Conservation (phyloP, 1,140 invertebrate genomes). For the Apis cerana region DNA sequence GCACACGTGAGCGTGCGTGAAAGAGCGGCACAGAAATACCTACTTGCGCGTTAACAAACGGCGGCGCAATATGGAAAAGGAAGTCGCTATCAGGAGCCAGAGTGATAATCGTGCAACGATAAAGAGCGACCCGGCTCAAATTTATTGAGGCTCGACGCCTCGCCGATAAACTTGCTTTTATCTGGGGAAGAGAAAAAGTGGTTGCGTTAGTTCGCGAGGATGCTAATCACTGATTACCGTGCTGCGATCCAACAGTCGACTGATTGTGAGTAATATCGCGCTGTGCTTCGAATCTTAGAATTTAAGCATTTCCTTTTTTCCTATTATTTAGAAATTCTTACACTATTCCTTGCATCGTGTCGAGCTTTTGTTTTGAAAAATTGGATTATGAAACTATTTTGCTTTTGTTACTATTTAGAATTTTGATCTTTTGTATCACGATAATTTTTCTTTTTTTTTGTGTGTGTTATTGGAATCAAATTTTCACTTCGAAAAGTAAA, state of each 20-base stretch:
- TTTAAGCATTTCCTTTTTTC: too few species aligned
- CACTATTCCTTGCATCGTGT: too few species aligned
- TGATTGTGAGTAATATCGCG: slow-evolving; percentile 28
- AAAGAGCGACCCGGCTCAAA: slow-evolving; percentile 47
- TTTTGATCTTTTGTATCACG: too few species aligned
- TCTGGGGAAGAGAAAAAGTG: slow-evolving; percentile 21
- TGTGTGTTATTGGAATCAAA: too few species aligned
- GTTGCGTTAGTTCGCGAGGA: neutral
- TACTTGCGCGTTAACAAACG: neutral
- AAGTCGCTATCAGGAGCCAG: slow-evolving; percentile 29
- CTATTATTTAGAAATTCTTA: too few species aligned
- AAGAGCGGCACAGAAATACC: too few species aligned
- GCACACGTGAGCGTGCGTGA: too few species aligned
- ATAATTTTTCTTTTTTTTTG: too few species aligned
- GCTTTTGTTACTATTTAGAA: too few species aligned
- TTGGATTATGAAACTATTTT: too few species aligned
- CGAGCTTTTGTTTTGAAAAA: too few species aligned
- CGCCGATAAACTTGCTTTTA: slow-evolving; percentile 47
- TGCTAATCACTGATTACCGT: slow-evolving; percentile 29
- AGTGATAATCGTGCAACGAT: slow-evolving; percentile 57
- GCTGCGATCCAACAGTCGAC: neutral
- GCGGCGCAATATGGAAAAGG: slow-evolving; percentile 12
- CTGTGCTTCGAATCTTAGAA: neutral
- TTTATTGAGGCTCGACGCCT: slow-evolving; percentile 44
- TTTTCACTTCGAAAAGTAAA: too few species aligned